Base-by-base conservation (phyloP, 1,140 invertebrate species). In the Brachionus asplanchnoidis region DNA sequence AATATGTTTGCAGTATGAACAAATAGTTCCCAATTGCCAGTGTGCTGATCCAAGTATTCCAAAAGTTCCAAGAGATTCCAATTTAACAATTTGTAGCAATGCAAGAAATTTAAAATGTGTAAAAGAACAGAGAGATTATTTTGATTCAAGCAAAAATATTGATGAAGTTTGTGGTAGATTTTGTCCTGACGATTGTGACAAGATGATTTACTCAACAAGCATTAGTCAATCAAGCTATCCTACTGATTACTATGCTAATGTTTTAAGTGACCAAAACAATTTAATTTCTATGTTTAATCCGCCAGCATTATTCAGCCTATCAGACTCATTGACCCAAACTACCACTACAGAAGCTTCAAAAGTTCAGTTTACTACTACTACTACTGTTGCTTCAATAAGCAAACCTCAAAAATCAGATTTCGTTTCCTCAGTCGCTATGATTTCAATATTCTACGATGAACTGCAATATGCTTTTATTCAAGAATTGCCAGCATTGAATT, bases 101-200 rank as follows among this genome's bases (percentile, higher is more conserved):
- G 6, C 8, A 9, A 65, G 7, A 4, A 32, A 2, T 3, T 46
- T 60, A 12, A 46, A 1, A 2, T 60, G 79, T 60, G 50, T 82
- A n/a, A 82, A 82, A 60, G 1, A 23, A 17, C 60, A 65, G 36
- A 60, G 79, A 60, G 53, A 82, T 40, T 9, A 28, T 60, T 82
- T 82, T 44, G 53, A 82, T 82, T 23, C n/a, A 28, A 56, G n/a
- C 7, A 20, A 77, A 77, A 68, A 82, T 68, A 82, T 82, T 82
- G 79, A 82, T 40, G 28, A 65, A 17, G 32, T 65, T 14, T 82
- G 79, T 68, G 79, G 79, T 28, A 1, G 9, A 42, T 40, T 28
- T 40, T 82, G 79, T 44, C 79, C 79, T 17, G 8, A 20, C 12
- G 50, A 65, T 23, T 82, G 79, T 44, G n/a, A 65, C 9, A 2